Evolutionary conservation across 2,113 vertebrate genomes (phyloP), one percentile per base, ranked within the genome.

Genomic region (Campylorhamphus procurvoides): DNA sequence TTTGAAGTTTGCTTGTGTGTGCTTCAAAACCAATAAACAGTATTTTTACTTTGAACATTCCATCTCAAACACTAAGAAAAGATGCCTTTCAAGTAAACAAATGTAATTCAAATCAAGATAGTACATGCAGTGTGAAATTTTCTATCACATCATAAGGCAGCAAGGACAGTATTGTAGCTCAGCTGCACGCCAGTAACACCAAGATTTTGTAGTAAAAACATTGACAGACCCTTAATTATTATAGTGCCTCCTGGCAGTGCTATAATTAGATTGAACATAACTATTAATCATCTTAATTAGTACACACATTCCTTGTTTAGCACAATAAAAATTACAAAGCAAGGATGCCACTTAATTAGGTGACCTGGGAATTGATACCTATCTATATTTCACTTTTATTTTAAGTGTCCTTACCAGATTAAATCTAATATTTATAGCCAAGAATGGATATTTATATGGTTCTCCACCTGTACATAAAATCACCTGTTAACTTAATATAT

Each of bases 261-360:
- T 95, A 93, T 97, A 94, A 97, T 90, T 93, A 96, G 93, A 96
- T 12, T 44, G 73, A 96, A 87, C 77, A 81, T 71, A 90, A 93
- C 94, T 89, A 96, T 91, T 96, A 89, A 78, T 96, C 94, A 96
- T 92, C 71, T 96, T 96, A 97, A 96, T 96, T 91, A 92, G 93
- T 80, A 89, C 47, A 89, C 75, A 93, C 74, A 87, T 91, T 93
- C 79, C 76, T 93, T 95, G 84, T 95, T 97, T 96, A 95, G 83
- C 69, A 93, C 84, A 96, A 96, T 95, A 96, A 96, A 96, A 97
- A 95, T 92, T 95, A 96, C 89, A 91, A 96, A 94, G 89, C 79
- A 84, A 93, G 92, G 77, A 95, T 96, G 73, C 50, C 94, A 96
- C 67, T 96, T 97, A 97, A 97, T 97, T 97, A 97, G 96, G 93